phyloP scores from a whole-genome alignment of 2,797 vertebrate genomes.

The Pseudomugil gertrudae region DNA sequence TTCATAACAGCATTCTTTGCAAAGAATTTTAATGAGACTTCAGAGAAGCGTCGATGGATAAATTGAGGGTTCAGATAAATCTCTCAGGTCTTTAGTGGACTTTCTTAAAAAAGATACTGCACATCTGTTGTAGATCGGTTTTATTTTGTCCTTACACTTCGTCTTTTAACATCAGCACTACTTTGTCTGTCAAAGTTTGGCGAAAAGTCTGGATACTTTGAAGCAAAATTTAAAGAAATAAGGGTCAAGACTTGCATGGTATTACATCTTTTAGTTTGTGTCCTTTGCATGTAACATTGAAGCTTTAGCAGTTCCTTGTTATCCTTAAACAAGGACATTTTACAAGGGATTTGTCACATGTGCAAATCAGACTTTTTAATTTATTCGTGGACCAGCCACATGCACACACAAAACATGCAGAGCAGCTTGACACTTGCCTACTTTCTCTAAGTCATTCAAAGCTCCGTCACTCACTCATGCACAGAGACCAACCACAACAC shows the following conservation, averaged over 20 bases:
- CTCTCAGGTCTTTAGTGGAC: background rate
- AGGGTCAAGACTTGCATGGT: background rate
- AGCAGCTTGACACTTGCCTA: conserved; percentile 14
- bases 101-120: background rate
- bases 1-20: background rate
- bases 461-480: conserved; percentile 29
- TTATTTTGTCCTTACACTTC: too few relatives aligned
- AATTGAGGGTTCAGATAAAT: background rate
- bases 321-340: conserved; percentile 52
- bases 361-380: conserved; percentile 71
- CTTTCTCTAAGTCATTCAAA: conserved; percentile 54
- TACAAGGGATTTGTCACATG: conserved; percentile 64
- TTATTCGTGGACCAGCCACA: conserved; percentile 29
- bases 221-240: background rate
- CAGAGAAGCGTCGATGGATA: too few relatives aligned
- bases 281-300: conserved; percentile 21
- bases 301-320: conserved; percentile 54
- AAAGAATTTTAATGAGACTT: background rate
- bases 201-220: background rate
- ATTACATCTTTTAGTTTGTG: conserved; percentile 7
- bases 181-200: background rate
- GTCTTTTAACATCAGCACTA: too few relatives aligned
- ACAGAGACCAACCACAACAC: conserved; percentile 45
- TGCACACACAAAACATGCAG: background rate
- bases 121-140: background rate